Evolutionary conservation across 2,113 vertebrate species (phyloP), one percentile per base, ranked within the genome.

Genomic region (Brachirus orientalis): DNA sequence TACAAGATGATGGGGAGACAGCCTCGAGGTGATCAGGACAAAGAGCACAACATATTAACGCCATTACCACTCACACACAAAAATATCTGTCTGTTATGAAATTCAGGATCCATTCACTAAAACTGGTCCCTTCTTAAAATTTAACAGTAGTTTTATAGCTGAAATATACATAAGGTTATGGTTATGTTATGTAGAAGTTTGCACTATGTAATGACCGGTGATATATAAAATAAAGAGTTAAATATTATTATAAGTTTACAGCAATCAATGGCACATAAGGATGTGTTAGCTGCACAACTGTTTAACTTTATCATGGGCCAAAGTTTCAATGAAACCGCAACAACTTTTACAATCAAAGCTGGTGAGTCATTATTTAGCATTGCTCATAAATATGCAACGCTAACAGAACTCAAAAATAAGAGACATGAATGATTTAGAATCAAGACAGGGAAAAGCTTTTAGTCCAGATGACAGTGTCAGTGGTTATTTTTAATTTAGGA

Each of bases 401-500:
- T 28, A 8, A 3, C 41, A 28, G 3, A 18, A 13, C 13, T 12
- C 13, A 9, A n/a, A 10, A 28, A 38, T 48, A 4, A 17, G 2
- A 7, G 40, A 19, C 14, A 40, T 7, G 9, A 77, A 54, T 55
- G n/a, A 45, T 63, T 57, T 8, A 65, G 6, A 47, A 65, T 48
- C 16, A 18, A 22, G 47, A 22, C 47, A 50, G 19, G 47, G 47
- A 50, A 22, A 22, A 22, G 19, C 47, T 50, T 50, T 50, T 22
- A 22, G 47, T 22, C 19, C 11, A 13, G 19, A 50, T 20, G 47
- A 7, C 19, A 8, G 19, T 20, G 47, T 1, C 19, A 8, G 19
- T 13, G 19, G 47, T 22, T 50, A 50, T 50, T 7, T 50, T 22
- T 50, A n/a, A 54, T 59, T 33, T 17, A 38, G 1, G 10, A 60